Evolutionary conservation across 37 sponge, comb jelly and placozoan species (phyloP), one percentile per base, ranked within the genome.

Genomic region (Haliclona indistincta): DNA sequence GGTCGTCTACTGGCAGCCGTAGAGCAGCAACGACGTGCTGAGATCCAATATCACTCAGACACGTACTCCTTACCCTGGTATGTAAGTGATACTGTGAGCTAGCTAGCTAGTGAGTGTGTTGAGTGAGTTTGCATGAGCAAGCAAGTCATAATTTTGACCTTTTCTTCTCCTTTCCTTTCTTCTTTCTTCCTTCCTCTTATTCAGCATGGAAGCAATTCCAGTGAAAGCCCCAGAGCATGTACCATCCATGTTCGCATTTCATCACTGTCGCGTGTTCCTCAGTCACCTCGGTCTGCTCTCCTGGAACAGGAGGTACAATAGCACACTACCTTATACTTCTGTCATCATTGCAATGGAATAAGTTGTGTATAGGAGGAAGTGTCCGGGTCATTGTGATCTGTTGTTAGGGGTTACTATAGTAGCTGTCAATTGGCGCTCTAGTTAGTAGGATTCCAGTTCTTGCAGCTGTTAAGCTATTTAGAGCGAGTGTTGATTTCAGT

Each of bases 221-320:
- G 81, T 75, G 8, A 2, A 0, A 11, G 32, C 78, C 53, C 91
- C 86, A 0, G 8, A 23, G 8, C 63, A 72, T 61, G 39, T 79
- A 55, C 64, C 71, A 19, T 34, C 73, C 19, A 65, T 54, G 11
- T 60, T 85, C 22, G 62, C 84, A 35, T 91, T 82, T 56, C 81
- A 91, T 44, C 78, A 91, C 63, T 94, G 94, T 56, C 76, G 67
- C 8, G 33, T 90, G 8, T 71, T 94, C 30, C 78, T 94, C 54
- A 82, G 81, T 39, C 90, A 89, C 34, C 47, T 91, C 2, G 94
- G 94, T 34, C 68, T 78, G 60, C 69, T 94, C 68, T 79, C 84
- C 2, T 86, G 84, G 84, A 60, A 82, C n/a, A 61, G 65, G 22
- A 36, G 84, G 84, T 83, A 66, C 2, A 43, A n/a, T 54, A 3